Conservation (phyloP, 2,113 vertebrate genomes). For the Mastomys natalensis region DNA sequence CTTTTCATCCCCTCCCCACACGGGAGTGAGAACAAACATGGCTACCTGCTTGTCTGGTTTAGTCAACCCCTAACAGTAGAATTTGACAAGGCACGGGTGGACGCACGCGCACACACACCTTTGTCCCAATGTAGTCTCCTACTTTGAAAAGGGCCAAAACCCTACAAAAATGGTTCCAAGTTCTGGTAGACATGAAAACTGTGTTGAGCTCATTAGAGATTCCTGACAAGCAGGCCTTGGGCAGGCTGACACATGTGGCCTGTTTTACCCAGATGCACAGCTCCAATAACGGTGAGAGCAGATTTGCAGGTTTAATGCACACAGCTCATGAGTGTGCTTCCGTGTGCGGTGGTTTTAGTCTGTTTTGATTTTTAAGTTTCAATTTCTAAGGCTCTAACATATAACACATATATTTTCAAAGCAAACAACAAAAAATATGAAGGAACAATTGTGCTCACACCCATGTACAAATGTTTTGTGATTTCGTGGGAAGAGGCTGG, state of each 20-base stretch:
- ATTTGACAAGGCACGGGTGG: no score
- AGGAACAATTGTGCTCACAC: not conserved
- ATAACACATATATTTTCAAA: not conserved
- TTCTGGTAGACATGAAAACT: not conserved
- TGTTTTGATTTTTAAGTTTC: not conserved
- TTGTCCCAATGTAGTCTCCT: not conserved
- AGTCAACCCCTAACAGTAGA: not conserved
- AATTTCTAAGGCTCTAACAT: not conserved
- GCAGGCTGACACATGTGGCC: not conserved
- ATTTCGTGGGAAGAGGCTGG: not conserved
- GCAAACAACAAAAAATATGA: not conserved
- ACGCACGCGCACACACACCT: not conserved
- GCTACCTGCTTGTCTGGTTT: not conserved
- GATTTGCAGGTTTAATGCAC: not conserved
- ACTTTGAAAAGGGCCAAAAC: not conserved
- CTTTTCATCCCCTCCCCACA: rapidly evolving
- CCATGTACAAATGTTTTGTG: rapidly evolving
- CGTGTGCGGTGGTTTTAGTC: not conserved
- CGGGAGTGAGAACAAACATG: not conserved
- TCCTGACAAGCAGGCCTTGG: not conserved
- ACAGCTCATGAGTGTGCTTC: not conserved
- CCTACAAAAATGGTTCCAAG: not conserved
- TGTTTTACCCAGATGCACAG: not conserved
- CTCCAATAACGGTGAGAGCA: rapidly evolving
- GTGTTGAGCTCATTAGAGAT: constrained; percentile 18